Percentiles rank a stretch among this genome's conserved stretches.
These are phyloP conservation scores for Fragum sueziense DNA, from an alignment of 2,888 invertebrate species.

Conservation along the genomic window DNA sequence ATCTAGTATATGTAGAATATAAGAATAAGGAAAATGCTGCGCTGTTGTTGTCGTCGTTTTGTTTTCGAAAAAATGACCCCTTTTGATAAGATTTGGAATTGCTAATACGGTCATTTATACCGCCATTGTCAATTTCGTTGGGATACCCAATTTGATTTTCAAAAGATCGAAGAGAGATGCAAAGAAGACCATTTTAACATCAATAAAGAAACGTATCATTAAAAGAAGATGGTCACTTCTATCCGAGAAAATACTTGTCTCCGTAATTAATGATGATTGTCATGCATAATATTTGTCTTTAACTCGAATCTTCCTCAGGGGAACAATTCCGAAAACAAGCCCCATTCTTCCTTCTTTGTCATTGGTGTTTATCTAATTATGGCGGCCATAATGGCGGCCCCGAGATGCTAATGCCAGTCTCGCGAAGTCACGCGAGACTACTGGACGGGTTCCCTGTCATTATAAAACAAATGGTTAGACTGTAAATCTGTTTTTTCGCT, in stretches of 20 bases:
- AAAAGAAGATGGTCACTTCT: slow-evolving; percentile 11
- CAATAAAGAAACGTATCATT: not conserved
- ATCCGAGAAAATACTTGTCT: slow-evolving; percentile 4
- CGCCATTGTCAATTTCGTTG: too few relatives aligned
- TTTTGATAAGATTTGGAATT: too few relatives aligned
- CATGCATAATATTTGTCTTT: slow-evolving; percentile 23
- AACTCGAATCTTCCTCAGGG: slow-evolving; percentile 8
- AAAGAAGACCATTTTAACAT: too few relatives aligned
- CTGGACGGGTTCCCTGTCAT: slow-evolving; percentile 54
- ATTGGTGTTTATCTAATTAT: slow-evolving; percentile 45
- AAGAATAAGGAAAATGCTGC: too few relatives aligned
- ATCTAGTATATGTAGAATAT: too few relatives aligned
- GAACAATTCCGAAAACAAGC: slow-evolving; percentile 24
- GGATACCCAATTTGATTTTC: too few relatives aligned
- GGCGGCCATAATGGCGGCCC: slow-evolving; percentile 28
- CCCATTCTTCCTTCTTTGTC: slow-evolving; percentile 51
- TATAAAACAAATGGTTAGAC: slow-evolving; percentile 32
- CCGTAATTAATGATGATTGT: slow-evolving; percentile 13
- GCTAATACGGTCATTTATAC: too few relatives aligned
- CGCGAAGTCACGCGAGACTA: slow-evolving; percentile 59
- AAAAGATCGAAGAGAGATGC: too few relatives aligned
- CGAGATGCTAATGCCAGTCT: slow-evolving; percentile 48
- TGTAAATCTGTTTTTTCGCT: slow-evolving; percentile 50
- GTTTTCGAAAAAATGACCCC: too few relatives aligned
- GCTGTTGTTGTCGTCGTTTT: too few relatives aligned